Conservation (phyloP, 2,113 vertebrate species). For the Nettapus auritus region DNA sequence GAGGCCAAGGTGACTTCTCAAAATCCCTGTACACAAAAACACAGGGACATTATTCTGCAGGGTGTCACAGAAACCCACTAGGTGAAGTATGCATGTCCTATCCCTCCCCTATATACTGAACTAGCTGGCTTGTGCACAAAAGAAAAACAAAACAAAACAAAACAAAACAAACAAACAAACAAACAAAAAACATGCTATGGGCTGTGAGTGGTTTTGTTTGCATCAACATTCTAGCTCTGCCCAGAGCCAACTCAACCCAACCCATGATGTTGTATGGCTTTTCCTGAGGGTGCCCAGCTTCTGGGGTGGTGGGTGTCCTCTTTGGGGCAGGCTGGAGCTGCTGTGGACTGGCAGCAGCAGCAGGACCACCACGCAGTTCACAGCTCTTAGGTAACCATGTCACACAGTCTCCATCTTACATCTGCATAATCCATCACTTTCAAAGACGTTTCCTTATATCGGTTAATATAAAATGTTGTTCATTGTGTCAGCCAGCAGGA, state of each 20-base stretch:
- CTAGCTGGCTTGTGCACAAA: not conserved
- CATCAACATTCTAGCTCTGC: not conserved
- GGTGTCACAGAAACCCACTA: not conserved
- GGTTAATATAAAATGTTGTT: conserved; percentile 70
- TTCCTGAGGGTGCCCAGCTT: not conserved
- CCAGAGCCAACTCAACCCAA: not conserved
- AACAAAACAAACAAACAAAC: no score
- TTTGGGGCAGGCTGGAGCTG: not conserved
- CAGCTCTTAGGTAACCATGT: not conserved
- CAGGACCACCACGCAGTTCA: rapidly evolving
- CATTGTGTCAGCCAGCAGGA: conserved; percentile 69
- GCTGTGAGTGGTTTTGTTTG: not conserved
- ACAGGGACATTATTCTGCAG: not conserved
- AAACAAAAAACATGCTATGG: rapidly evolving
- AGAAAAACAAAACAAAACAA: no score
- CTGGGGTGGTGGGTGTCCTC: not conserved
- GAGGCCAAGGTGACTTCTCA: not conserved
- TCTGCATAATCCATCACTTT: conserved; percentile 65
- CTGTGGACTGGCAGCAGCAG: not conserved
- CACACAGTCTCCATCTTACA: not conserved
- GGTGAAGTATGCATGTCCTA: not conserved
- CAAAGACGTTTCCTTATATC: conserved; percentile 53
- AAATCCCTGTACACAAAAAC: not conserved
- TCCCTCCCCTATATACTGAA: not conserved
- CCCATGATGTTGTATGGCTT: not conserved